Conservation (phyloP, 92 coral and sea anemone genomes). For the Palythoa grandiflora region DNA sequence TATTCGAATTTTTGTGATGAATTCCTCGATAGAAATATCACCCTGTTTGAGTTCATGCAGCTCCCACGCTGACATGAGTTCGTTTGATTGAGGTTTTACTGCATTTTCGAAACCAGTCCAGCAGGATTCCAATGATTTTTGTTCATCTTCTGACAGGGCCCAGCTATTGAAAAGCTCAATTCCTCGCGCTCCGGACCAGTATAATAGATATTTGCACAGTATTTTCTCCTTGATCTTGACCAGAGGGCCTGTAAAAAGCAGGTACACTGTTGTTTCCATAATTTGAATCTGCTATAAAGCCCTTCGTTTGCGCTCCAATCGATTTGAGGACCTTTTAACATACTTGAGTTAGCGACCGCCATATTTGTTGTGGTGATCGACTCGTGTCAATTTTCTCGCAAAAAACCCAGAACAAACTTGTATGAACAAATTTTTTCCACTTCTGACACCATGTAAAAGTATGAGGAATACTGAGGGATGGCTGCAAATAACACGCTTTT, state of each 20-base stretch:
- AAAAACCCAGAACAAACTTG: conserved; percentile 3
- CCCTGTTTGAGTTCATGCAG: conserved; percentile 37
- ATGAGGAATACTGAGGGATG: not conserved
- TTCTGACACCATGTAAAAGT: conserved; percentile 56
- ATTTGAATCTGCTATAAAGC: conserved; percentile 10
- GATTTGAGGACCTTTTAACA: too few relatives aligned
- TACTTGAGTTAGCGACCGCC: not conserved
- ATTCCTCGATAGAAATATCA: conserved; percentile 25
- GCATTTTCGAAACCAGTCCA: conserved; percentile 25
- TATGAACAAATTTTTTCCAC: conserved; percentile 7
- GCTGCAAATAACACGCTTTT: not conserved
- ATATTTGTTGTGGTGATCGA: not conserved
- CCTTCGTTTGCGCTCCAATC: too few relatives aligned
- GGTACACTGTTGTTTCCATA: not conserved
- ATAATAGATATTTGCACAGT: not conserved
- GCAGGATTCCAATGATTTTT: conserved; percentile 36
- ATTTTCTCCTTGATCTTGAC: conserved; percentile 7
- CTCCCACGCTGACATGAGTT: conserved; percentile 31
- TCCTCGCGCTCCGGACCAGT: not conserved
- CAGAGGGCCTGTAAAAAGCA: conserved; percentile 28
- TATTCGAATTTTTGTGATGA: conserved; percentile 18
- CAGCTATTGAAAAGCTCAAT: not conserved
- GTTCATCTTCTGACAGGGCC: conserved; percentile 30
- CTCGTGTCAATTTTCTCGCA: not conserved
- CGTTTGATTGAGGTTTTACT: conserved; percentile 29